Evolutionary conservation across 1,140 invertebrate genomes (phyloP).

Genomic region (Listronotus bonariensis): DNA sequence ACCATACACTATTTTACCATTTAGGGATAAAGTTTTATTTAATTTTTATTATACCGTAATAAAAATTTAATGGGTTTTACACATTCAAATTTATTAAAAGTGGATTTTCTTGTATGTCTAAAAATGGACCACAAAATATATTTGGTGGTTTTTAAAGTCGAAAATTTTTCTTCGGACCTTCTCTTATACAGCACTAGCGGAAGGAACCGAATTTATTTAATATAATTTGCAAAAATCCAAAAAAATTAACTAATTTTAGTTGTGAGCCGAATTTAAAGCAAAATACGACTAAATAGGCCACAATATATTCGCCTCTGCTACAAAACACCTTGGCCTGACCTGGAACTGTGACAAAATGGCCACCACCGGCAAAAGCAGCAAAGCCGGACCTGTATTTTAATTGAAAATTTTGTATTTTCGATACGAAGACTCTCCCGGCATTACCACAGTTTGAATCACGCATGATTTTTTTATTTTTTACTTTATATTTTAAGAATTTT

Average conservation of each 20-base stretch:
- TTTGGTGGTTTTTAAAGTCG: background rate
- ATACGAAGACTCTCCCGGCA: slow-evolving; percentile 22
- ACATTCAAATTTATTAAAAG: too few species aligned
- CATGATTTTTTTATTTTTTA: slow-evolving; percentile 4
- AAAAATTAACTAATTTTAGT: slow-evolving; percentile 5
- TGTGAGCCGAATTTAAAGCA: slow-evolving; percentile 18
- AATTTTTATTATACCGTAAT: too few species aligned
- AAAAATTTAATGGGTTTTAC: too few species aligned
- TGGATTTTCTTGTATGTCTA: too few species aligned
- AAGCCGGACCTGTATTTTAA: slow-evolving; percentile 24
- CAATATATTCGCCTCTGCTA: slow-evolving; percentile 21
- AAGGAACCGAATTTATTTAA: slow-evolving; percentile 60
- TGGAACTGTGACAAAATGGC: slow-evolving; percentile 38
- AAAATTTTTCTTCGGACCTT: slow-evolving; percentile 65
- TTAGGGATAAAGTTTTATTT: too few species aligned
- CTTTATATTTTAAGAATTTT: too few species aligned
- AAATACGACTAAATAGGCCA: slow-evolving; percentile 21
- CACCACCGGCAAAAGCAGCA: slow-evolving; percentile 21
- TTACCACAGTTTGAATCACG: slow-evolving; percentile 23
- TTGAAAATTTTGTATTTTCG: slow-evolving; percentile 30
- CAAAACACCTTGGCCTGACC: slow-evolving; percentile 24
- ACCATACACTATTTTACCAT: too few species aligned
- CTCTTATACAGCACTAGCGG: slow-evolving; percentile 78
- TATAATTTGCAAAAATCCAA: slow-evolving; percentile 15
- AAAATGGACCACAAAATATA: too few species aligned